Evolutionary conservation across 2,113 vertebrate genomes (phyloP).

Genomic region (Arothron firmamentum): DNA sequence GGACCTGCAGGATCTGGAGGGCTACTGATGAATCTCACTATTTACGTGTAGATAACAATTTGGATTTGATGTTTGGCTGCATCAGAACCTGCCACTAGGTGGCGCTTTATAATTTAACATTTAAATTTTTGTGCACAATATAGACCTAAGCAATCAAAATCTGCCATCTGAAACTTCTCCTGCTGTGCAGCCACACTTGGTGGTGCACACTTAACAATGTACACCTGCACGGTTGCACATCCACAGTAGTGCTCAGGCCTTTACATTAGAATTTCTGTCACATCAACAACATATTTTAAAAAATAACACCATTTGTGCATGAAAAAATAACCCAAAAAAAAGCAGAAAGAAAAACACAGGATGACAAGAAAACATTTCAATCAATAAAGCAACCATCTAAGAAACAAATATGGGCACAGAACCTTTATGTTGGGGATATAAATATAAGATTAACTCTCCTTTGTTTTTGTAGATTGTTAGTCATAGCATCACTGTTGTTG

Average conservation of each 20-base stretch:
- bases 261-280: conserved; percentile 8
- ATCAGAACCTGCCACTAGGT: not conserved
- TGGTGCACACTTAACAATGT: too few relatives aligned
- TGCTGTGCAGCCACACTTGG: too few relatives aligned
- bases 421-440: too few relatives aligned
- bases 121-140: not conserved
- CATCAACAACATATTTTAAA: too few relatives aligned
- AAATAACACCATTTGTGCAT: conserved; percentile 18
- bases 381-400: conserved; percentile 13
- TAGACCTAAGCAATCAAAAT: too few relatives aligned
- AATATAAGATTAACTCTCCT: too few relatives aligned
- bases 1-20: too few relatives aligned
- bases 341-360: conserved; percentile 7
- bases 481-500: conserved; percentile 3
- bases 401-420: too few relatives aligned
- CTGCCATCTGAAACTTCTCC: too few relatives aligned
- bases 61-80: not conserved
- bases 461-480: conserved; percentile 1
- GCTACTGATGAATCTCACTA: not conserved
- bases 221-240: too few relatives aligned
- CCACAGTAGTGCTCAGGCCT: not conserved
- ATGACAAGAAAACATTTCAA: conserved; percentile 24
- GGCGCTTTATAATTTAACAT: not conserved
- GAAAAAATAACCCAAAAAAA: conserved; percentile 7
- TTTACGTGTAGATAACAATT: not conserved